Conservation (phyloP, 2,113 vertebrate genomes). For the Apodemus speciosus region DNA sequence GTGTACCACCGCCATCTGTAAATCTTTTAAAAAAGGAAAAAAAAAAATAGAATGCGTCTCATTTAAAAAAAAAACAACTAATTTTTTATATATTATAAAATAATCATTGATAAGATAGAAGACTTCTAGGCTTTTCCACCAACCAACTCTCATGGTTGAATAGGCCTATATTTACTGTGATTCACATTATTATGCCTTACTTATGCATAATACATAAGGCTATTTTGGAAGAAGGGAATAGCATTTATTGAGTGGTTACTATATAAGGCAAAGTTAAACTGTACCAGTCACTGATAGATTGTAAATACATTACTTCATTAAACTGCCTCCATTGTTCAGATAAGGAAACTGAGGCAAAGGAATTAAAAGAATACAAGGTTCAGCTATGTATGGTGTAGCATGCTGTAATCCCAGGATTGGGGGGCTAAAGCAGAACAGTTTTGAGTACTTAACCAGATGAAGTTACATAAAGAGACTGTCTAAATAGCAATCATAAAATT, state of each 20-base stretch:
- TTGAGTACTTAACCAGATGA: background rate
- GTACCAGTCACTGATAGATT: background rate
- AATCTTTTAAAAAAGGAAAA: background rate
- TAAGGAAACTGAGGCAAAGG: background rate
- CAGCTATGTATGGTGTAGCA: background rate
- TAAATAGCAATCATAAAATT: background rate
- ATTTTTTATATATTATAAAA: background rate
- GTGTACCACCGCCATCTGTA: background rate
- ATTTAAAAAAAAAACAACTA: background rate
- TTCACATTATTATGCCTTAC: background rate
- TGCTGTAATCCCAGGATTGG: background rate
- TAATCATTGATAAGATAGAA: background rate
- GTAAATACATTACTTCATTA: background rate
- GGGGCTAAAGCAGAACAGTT: background rate
- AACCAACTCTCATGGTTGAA: background rate
- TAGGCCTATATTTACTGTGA: background rate
- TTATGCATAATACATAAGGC: background rate
- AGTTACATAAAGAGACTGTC: background rate
- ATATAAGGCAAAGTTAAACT: background rate
- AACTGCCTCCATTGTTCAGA: background rate
- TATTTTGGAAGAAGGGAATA: background rate
- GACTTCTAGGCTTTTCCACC: background rate
- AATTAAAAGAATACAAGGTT: background rate
- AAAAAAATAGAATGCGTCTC: background rate
- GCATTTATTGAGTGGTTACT: background rate